Evolutionary conservation across 2,888 invertebrate species (phyloP).

Genomic region (Drosophila birchii): DNA sequence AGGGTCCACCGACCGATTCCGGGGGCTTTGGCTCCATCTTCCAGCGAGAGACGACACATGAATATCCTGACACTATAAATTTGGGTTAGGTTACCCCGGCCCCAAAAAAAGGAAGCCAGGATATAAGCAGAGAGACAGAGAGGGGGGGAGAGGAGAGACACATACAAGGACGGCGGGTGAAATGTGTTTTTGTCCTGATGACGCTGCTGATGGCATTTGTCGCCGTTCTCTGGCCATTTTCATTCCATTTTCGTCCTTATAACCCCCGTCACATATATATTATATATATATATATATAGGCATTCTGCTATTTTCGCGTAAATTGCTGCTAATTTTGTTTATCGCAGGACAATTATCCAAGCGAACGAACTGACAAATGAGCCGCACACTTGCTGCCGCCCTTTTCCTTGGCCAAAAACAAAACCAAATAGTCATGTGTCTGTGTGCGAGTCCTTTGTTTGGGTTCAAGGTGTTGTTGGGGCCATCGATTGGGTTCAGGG

Average conservation of each 20-base stretch:
- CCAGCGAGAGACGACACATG: constrained; percentile 52
- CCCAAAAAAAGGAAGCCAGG: too few relatives aligned
- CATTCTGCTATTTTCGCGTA: constrained; percentile 78
- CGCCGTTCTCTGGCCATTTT: constrained; percentile 52
- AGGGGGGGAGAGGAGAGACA: not conserved
- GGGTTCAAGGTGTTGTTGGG: constrained; percentile 12
- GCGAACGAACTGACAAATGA: constrained; percentile 84
- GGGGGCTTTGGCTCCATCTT: constrained; percentile 14
- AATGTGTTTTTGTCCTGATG: constrained; percentile 32
- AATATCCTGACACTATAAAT: constrained; percentile 75
- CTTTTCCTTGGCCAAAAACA: constrained; percentile 9
- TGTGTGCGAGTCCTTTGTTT: constrained; percentile 21
- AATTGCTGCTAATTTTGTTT: constrained; percentile 84
- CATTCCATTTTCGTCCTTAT: constrained; percentile 40
- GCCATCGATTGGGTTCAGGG: constrained; percentile 11
- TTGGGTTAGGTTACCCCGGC: constrained; percentile 26
- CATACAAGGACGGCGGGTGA: constrained; percentile 14
- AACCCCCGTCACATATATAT: constrained; percentile 22
- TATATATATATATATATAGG: constrained; percentile 18
- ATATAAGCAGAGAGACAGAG: not conserved
- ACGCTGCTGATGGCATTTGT: constrained; percentile 69
- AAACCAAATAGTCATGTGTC: constrained; percentile 8
- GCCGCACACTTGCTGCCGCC: constrained; percentile 61
- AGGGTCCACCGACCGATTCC: constrained; percentile 28
- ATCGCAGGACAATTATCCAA: constrained; percentile 85